Percentiles rank a stretch among this genome's conserved stretches.
These are phyloP conservation scores for Thera britannica DNA, from an alignment of 2,888 invertebrate species.

Conservation along the genomic window DNA sequence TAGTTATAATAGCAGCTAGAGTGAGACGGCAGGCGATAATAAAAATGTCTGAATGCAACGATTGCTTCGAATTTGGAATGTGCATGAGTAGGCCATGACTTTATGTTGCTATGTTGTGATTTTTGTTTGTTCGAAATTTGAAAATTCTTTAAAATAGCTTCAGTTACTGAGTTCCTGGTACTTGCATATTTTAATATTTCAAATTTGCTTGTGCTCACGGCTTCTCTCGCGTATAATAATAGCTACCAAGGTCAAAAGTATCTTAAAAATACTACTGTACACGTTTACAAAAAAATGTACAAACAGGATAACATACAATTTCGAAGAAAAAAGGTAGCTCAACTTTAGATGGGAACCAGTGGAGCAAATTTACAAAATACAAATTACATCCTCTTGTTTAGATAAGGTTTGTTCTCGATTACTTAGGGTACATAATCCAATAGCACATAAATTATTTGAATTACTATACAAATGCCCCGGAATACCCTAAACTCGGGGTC, in stretches of 20 bases:
- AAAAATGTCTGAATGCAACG: conserved; percentile 52
- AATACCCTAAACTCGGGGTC: conserved; percentile 20
- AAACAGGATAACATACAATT: too few relatives aligned
- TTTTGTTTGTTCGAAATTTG: conserved; percentile 24
- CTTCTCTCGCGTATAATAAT: too few relatives aligned
- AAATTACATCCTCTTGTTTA: background rate
- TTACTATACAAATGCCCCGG: conserved; percentile 16
- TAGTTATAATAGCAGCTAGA: conserved; percentile 17
- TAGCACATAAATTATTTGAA: conserved; percentile 30
- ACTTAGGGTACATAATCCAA: conserved; percentile 26
- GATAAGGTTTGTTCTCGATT: conserved; percentile 20
- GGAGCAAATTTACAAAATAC: background rate
- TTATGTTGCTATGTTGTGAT: conserved; percentile 29
- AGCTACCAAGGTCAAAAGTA: too few relatives aligned
- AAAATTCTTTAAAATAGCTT: conserved; percentile 9
- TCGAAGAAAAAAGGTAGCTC: too few relatives aligned
- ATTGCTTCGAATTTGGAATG: conserved; percentile 41
- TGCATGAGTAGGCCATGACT: conserved; percentile 16
- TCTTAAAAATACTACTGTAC: too few relatives aligned
- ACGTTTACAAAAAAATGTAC: too few relatives aligned
- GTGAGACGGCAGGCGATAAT: conserved; percentile 47
- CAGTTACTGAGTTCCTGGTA: too few relatives aligned
- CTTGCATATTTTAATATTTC: too few relatives aligned
- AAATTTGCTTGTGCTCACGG: too few relatives aligned
- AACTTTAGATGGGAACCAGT: too few relatives aligned